A percentile compares a stretch with the other conserved stretches of the same genome.
Evolutionary conservation across 2,797 vertebrate species (phyloP).

Genomic region (Vespertilio murinus): DNA sequence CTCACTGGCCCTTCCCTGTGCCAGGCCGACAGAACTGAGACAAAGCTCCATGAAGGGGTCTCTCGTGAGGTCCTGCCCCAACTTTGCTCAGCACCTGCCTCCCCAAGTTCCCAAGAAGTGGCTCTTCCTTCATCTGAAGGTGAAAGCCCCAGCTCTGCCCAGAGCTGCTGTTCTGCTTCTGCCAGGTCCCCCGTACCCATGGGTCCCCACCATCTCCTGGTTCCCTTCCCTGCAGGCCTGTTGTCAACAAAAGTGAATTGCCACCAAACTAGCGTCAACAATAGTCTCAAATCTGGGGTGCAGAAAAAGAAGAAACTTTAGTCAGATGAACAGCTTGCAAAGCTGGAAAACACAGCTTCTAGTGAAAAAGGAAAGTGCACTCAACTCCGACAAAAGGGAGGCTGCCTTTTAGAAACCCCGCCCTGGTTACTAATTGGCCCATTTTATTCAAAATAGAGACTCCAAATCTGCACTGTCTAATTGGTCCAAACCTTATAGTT

Average conservation of each 20-base stretch:
- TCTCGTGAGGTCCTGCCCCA: neutral
- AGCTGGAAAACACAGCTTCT: neutral
- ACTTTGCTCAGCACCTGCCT: neutral
- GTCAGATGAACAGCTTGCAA: neutral
- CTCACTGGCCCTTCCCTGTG: neutral
- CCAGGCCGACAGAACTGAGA: neutral
- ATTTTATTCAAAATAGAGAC: neutral
- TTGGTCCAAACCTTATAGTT: neutral
- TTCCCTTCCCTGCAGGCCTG: neutral
- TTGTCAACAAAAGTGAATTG: neutral
- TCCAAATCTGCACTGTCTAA: neutral
- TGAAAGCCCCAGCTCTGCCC: neutral
- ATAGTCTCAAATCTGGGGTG: neutral
- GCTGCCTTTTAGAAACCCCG: neutral
- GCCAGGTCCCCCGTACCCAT: neutral
- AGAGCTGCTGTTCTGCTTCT: neutral
- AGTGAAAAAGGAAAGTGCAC: neutral
- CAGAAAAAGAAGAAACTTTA: neutral
- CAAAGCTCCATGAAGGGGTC: neutral
- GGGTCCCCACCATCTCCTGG: neutral
- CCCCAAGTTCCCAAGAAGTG: neutral
- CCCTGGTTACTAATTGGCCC: neutral
- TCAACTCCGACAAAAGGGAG: neutral
- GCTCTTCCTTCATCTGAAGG: neutral
- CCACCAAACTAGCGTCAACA: neutral